Conservation (phyloP, 2,797 vertebrate species). For the Dryobates pubescens region DNA sequence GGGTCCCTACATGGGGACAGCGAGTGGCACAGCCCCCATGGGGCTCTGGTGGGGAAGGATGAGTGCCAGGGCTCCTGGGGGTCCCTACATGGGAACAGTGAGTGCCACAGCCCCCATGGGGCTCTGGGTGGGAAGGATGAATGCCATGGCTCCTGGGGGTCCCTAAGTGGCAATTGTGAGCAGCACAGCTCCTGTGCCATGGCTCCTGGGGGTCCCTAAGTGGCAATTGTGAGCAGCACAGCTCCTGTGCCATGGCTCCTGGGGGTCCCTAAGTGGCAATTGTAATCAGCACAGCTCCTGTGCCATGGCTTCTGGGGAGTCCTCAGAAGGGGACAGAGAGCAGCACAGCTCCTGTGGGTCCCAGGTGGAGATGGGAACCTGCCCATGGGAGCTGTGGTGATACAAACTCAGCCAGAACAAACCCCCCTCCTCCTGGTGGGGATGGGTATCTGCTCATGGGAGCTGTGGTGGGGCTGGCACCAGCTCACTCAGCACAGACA, state of each 20-base stretch:
- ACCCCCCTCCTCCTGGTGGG: neutral
- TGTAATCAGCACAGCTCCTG: neutral
- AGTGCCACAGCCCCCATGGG: neutral
- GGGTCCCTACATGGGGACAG: neutral
- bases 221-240: too few species aligned
- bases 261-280: neutral
- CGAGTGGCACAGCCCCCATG: too few species aligned
- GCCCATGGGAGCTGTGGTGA: neutral
- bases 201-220: too few species aligned
- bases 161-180: neutral
- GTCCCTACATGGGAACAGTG: neutral
- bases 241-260: neutral
- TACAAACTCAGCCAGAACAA: too few species aligned
- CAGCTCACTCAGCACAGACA: neutral
- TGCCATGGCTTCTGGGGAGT: neutral
- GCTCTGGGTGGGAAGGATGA: too few species aligned
- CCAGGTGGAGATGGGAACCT: neutral
- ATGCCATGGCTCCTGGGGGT: neutral
- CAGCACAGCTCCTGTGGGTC: neutral
- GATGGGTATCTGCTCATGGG: neutral
- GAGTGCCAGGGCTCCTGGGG: neutral
- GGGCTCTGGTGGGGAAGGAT: too few species aligned
- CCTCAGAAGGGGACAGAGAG: neutral
- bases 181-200: neutral
- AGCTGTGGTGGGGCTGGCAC: accelerated